Evolutionary conservation across 37 sponge, comb jelly and placozoan species (phyloP).

Genomic region (Cliona cf. orientalis): DNA sequence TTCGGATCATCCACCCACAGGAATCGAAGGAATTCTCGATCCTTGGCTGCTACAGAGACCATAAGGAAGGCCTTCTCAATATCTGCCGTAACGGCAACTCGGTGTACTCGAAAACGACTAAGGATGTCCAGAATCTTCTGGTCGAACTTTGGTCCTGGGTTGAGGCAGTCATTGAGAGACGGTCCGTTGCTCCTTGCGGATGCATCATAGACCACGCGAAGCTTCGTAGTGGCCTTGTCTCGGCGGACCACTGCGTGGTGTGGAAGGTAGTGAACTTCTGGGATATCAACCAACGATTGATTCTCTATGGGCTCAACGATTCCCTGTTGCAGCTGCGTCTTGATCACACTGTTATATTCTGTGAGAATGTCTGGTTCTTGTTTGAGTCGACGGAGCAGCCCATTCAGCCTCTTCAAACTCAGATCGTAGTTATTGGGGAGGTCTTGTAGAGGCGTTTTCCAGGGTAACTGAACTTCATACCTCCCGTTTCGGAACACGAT

Average conservation of each 20-base stretch:
- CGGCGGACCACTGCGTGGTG: constrained; percentile 33
- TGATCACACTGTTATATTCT: constrained; percentile 30
- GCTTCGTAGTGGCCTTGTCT: constrained; percentile 36
- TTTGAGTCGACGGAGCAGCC: constrained; percentile 13
- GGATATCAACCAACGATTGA: neutral
- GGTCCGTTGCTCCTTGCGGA: neutral
- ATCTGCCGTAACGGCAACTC: constrained; percentile 29
- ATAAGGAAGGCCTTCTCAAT: constrained; percentile 49
- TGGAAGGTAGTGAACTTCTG: constrained; percentile 19
- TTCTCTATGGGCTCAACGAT: constrained; percentile 4
- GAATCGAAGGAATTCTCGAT: constrained; percentile 34
- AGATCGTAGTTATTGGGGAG: constrained; percentile 39
- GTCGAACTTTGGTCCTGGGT: constrained; percentile 23
- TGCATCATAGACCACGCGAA: constrained; percentile 35
- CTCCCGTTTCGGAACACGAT: constrained; percentile 27
- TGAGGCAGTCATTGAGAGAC: constrained; percentile 33
- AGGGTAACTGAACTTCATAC: constrained; percentile 40
- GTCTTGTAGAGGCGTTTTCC: constrained; percentile 3
- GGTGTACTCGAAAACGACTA: constrained; percentile 4
- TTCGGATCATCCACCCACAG: constrained; percentile 35
- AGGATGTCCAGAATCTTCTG: constrained; percentile 47
- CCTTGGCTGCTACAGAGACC: constrained; percentile 9
- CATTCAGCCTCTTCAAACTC: constrained; percentile 19
- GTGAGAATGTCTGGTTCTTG: constrained; percentile 4
- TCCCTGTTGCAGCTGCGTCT: constrained; percentile 24